A percentile compares a stretch with the other conserved stretches of the same genome.
Conservation (phyloP, 64 coral and sea anemone species). For the Pachyseris speciosa region DNA sequence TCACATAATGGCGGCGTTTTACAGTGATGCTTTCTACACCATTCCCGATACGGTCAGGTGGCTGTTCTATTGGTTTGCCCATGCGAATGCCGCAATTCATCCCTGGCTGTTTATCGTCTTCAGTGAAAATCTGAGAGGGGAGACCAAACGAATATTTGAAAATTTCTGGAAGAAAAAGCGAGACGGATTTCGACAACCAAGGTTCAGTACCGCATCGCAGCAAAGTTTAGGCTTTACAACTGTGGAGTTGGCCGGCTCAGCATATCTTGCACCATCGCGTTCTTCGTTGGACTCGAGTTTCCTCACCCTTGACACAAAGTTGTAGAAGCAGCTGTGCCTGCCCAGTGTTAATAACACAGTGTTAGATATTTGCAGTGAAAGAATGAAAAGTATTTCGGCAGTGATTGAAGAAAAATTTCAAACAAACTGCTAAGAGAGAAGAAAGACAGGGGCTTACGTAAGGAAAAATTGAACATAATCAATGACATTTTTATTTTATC, state of each 20-base stretch:
- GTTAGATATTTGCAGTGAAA: too few species aligned
- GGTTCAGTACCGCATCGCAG: constrained; percentile 37
- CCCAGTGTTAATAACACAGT: too few species aligned
- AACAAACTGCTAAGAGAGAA: too few species aligned
- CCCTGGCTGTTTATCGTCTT: constrained; percentile 77
- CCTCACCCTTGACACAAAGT: neutral
- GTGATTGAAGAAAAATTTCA: too few species aligned
- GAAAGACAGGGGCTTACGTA: too few species aligned
- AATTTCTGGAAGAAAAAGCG: neutral
- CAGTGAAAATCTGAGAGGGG: constrained; percentile 41
- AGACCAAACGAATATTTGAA: neutral
- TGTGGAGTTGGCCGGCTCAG: neutral
- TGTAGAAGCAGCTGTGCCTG: neutral
- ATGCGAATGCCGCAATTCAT: constrained; percentile 72
- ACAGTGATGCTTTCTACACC: neutral
- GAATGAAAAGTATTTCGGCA: too few species aligned
- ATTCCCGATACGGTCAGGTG: neutral
- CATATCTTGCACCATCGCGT: neutral
- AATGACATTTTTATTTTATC: too few species aligned
- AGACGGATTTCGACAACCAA: constrained; percentile 3
- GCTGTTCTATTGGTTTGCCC: constrained; percentile 68
- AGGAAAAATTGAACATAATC: too few species aligned
- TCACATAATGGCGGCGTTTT: constrained; percentile 40
- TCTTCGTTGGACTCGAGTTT: neutral
- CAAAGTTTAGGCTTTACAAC: neutral